These are phyloP conservation scores for Drosophila helvetica DNA, from an alignment of 2,888 invertebrate species.

Conservation along the genomic window DNA sequence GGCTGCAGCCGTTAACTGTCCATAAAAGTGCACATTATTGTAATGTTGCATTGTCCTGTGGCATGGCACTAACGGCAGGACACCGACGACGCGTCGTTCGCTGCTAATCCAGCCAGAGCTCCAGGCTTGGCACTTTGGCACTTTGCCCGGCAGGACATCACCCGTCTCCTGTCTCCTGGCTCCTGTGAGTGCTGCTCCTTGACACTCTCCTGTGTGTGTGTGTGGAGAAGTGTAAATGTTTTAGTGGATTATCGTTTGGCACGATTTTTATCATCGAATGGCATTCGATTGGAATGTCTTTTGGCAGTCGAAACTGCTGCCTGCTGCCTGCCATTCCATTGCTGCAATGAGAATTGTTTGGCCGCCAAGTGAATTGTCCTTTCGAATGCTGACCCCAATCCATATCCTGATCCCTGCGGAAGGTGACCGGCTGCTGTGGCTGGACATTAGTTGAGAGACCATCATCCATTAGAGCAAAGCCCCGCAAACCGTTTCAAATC, in stretches of 20 bases:
- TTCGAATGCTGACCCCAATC: conserved; percentile 15
- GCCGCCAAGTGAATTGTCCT: conserved; percentile 36
- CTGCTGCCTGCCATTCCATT: conserved; percentile 39
- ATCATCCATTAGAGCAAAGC: conserved; percentile 59
- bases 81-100: conserved; percentile 29
- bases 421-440: background rate
- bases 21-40: conserved; percentile 81
- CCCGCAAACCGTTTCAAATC: conserved; percentile 65
- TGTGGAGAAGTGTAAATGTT: conserved; percentile 53
- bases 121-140: conserved; percentile 36
- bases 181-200: conserved; percentile 2
- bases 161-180: conserved; percentile 52
- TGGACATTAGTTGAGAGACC: conserved; percentile 20
- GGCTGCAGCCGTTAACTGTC: conserved; percentile 75
- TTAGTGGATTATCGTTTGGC: conserved; percentile 72
- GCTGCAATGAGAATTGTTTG: conserved; percentile 15
- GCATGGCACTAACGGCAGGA: conserved; percentile 63
- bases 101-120: conserved; percentile 25
- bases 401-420: background rate
- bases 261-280: conserved; percentile 78
- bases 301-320: conserved; percentile 43
- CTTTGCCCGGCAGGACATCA: conserved; percentile 50
- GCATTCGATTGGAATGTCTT: conserved; percentile 74
- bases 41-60: conserved; percentile 74
- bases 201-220: background rate